phyloP scores from a whole-genome alignment of 1,140 invertebrate species.

The Eupeodes corollae region DNA sequence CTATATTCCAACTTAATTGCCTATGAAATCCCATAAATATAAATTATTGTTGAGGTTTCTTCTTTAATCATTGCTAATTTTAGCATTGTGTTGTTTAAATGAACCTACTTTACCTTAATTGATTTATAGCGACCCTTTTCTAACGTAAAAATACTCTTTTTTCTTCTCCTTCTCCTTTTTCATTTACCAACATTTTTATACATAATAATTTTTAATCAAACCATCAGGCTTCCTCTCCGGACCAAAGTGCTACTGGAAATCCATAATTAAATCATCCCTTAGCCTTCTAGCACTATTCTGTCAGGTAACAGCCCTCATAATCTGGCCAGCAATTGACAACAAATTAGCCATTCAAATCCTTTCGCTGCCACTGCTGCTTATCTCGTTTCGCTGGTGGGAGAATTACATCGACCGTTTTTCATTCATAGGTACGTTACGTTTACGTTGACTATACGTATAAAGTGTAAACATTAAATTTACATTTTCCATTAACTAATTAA shows the following conservation, averaged over 20 bases:
- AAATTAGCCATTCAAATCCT: constrained; percentile 45
- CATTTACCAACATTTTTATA: not conserved
- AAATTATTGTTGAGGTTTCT: too few relatives aligned
- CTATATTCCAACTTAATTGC: not conserved
- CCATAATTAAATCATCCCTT: constrained; percentile 11
- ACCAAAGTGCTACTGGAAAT: constrained; percentile 22
- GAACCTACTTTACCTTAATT: too few relatives aligned
- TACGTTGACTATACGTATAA: too few relatives aligned
- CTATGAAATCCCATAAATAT: too few relatives aligned
- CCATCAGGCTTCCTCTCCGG: constrained; percentile 24
- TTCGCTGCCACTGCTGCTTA: constrained; percentile 52
- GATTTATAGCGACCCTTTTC: too few relatives aligned
- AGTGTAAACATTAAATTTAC: too few relatives aligned
- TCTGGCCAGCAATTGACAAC: constrained; percentile 50
- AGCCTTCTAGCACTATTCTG: constrained; percentile 42
- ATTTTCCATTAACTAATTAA: not conserved
- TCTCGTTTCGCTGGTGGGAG: constrained; percentile 77
- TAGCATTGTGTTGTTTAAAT: too few relatives aligned
- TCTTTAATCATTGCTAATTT: too few relatives aligned
- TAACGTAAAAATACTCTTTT: not conserved
- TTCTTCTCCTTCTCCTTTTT: too few relatives aligned
- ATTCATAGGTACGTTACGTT: constrained; percentile 32
- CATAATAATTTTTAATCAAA: too few relatives aligned
- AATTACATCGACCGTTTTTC: constrained; percentile 51
- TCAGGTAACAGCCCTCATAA: constrained; percentile 50